Base-by-base conservation (phyloP, 2,888 invertebrate genomes). In the Helobdella robusta region DNA sequence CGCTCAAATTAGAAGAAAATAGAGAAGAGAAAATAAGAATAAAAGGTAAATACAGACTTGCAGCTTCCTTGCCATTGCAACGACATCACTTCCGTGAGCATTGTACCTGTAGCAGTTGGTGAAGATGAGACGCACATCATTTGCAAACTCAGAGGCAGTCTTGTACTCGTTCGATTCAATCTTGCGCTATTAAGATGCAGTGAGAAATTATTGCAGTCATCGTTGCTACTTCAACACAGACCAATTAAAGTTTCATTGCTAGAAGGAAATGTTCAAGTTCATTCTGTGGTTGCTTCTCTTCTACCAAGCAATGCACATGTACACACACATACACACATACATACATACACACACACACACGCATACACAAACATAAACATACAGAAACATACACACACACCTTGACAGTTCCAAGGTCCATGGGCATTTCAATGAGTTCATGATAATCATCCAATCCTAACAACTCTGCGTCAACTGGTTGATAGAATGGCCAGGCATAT, bases 71-170 rank as follows among this genome's bases (percentile, higher is more conserved):
- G 95, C 97, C 97, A 98, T 98, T 56, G 88, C 87, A 64, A 95
- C 95, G 60, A 99, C 93, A 81, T 97, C 97, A 81, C 95, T 95
- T 83, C 94, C 93, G 73, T 91, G 89, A 64, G 95, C 94, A 82
- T 99, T 99, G 82, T 97, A 98, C 81, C 94, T 92, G 82, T 95
- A 98, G 82, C 98, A 98, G 83, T 99, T 99, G 72, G 91, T 92
- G 74, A 82, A 95, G 85, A 98, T 94, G 82, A 95, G 86, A 82
- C 95, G 86, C 66, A 97, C 90, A 80, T 97, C 97, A 72, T 86
- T 86, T 30, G 92, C 94, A 81, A 99, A 95, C 78, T 98, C 97
- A 68, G 87, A 86, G 6, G 91, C 89, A 69, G 87, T 87, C 78
- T 88, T 87, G 80, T 99, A 99, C 76, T 92, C 90, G 74, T 93